Evolutionary conservation across 2,888 invertebrate species (phyloP).

Genomic region (Lasioglossum leucozonium): DNA sequence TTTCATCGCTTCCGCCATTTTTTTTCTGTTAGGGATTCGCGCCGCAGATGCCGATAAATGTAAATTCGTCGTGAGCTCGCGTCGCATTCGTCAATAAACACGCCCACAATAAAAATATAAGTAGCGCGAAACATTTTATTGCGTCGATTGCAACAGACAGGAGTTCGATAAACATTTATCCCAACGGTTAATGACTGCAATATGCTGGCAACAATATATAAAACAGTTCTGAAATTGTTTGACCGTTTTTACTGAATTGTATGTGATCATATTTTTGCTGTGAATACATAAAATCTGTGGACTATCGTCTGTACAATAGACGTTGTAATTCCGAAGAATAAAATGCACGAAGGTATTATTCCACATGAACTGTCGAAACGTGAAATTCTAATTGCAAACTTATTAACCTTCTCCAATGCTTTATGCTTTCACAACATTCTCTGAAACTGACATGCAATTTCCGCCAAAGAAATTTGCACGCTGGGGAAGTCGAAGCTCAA

Average conservation of each 20-base stretch:
- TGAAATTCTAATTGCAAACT: neutral
- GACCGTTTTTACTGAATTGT: neutral
- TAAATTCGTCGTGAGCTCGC: slow-evolving; percentile 12
- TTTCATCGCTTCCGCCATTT: neutral
- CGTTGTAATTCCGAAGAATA: neutral
- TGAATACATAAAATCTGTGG: neutral
- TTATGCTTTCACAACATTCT: neutral
- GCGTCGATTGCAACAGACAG: too few species aligned
- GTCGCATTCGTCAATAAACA: neutral
- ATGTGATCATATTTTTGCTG: too few species aligned
- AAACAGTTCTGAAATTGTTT: neutral
- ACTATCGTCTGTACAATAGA: neutral
- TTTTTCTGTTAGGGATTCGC: slow-evolving; percentile 8
- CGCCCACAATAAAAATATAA: neutral
- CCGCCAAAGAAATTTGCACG: neutral
- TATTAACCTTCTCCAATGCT: neutral
- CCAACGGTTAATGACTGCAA: neutral
- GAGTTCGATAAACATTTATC: too few species aligned
- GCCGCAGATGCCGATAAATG: neutral
- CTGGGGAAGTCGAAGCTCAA: neutral
- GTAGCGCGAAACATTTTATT: neutral
- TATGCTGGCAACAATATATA: too few species aligned
- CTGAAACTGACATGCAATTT: neutral
- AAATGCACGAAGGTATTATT: neutral
- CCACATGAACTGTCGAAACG: neutral